phyloP scores from a whole-genome alignment of 2,888 invertebrate genomes.

The Aradus depressus region DNA sequence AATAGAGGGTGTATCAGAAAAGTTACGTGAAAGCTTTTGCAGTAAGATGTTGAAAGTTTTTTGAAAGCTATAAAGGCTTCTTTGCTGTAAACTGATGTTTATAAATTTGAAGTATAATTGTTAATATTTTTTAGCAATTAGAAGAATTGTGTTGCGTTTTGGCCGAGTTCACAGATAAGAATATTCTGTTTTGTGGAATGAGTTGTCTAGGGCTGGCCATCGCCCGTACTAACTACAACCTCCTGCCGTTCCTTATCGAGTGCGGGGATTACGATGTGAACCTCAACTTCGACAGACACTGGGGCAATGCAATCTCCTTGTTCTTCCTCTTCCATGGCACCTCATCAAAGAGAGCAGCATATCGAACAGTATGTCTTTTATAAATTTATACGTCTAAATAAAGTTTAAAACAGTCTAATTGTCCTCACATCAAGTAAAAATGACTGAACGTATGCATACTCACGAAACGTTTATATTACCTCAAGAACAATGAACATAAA shows the following conservation, averaged over 20 bases:
- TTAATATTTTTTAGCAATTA: slow-evolving; percentile 4
- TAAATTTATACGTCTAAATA: not conserved
- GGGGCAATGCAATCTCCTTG: slow-evolving; percentile 5
- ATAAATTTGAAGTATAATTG: not conserved
- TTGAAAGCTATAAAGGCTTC: not conserved
- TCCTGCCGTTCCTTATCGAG: not conserved
- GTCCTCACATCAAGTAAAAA: too few species aligned
- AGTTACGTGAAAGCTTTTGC: too few species aligned
- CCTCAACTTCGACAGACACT: not conserved
- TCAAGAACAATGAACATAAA: too few species aligned
- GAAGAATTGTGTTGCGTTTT: slow-evolving; percentile 7
- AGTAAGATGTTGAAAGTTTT: not conserved
- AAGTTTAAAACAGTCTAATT: too few species aligned
- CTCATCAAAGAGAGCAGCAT: not conserved
- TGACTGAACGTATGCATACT: too few species aligned
- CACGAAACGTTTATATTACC: too few species aligned
- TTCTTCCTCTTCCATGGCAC: not conserved
- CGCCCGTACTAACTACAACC: not conserved
- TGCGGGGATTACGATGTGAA: slow-evolving; percentile 5
- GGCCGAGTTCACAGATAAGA: not conserved
- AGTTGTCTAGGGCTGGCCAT: slow-evolving; percentile 8
- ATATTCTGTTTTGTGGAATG: slow-evolving; percentile 3
- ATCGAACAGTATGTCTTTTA: not conserved
- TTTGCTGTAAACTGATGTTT: not conserved
- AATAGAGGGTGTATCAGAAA: too few species aligned